Conservation (phyloP, 2,888 invertebrate species). For the Geophilus truncorum region DNA sequence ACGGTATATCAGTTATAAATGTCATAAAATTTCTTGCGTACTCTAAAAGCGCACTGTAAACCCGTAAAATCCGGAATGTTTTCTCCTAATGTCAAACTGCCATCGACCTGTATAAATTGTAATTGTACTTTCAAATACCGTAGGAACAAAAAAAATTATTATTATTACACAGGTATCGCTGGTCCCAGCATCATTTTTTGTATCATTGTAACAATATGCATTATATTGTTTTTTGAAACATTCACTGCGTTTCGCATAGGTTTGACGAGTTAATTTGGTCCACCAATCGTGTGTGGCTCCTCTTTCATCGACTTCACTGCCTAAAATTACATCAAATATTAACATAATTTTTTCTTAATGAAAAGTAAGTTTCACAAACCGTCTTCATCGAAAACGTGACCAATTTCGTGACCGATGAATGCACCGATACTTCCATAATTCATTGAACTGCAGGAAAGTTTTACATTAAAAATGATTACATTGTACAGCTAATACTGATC, state of each 20-base stretch:
- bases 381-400: not conserved
- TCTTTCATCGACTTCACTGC: not conserved
- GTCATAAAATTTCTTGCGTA: no score
- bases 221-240: conserved; percentile 17
- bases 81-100: not conserved
- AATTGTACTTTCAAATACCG: not conserved
- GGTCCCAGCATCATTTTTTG: not conserved
- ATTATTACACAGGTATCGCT: conserved; percentile 29
- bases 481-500: not conserved
- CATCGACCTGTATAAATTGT: not conserved
- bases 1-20: no score
- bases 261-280: not conserved
- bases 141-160: no score
- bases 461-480: not conserved
- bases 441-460: not conserved
- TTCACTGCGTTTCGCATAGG: not conserved
- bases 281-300: not conserved
- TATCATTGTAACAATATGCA: not conserved
- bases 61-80: not conserved
- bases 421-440: not conserved
- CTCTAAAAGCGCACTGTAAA: not conserved
- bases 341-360: not conserved
- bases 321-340: not conserved
- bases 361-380: no score
- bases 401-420: not conserved